Conservation (phyloP, 2,113 vertebrate species). For the Rhinopomastus cyanomelas region DNA sequence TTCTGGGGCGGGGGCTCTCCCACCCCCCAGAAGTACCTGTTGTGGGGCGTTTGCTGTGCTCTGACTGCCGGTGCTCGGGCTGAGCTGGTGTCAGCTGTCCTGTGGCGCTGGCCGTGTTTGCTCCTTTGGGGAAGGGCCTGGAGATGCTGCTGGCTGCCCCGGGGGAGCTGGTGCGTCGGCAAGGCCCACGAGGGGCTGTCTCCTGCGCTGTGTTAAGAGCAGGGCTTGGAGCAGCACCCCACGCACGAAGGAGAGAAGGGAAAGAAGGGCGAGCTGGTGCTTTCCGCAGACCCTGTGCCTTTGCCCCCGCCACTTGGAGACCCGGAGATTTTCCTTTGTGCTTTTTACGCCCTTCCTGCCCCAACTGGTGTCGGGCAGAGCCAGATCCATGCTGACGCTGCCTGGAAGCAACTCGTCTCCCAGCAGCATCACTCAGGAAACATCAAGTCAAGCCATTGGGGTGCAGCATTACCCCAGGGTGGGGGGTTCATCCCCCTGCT, state of each 20-base stretch:
- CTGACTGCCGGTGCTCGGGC: background rate
- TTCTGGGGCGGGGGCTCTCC: background rate
- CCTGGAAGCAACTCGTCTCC: background rate
- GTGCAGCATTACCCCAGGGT: background rate
- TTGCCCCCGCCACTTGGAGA: background rate
- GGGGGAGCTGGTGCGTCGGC: background rate
- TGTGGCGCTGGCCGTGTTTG: accelerated
- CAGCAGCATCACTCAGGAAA: background rate
- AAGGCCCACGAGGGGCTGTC: background rate
- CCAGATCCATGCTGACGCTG: accelerated
- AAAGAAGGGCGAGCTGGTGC: background rate
- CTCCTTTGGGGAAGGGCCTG: background rate
- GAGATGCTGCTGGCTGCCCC: background rate
- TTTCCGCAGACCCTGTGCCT: slow-evolving; percentile 1
- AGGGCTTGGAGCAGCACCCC: accelerated
- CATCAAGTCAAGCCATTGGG: background rate
- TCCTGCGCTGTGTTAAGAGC: background rate
- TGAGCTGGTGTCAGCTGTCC: accelerated
- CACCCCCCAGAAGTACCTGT: background rate
- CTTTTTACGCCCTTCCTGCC: background rate
- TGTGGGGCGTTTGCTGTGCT: background rate
- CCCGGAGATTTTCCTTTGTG: background rate
- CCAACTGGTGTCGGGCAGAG: accelerated
- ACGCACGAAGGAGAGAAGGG: background rate
- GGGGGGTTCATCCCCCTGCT: background rate